These are phyloP conservation scores for Drosophila repleta DNA, from an alignment of 1,140 invertebrate species.

Conservation along the genomic window DNA sequence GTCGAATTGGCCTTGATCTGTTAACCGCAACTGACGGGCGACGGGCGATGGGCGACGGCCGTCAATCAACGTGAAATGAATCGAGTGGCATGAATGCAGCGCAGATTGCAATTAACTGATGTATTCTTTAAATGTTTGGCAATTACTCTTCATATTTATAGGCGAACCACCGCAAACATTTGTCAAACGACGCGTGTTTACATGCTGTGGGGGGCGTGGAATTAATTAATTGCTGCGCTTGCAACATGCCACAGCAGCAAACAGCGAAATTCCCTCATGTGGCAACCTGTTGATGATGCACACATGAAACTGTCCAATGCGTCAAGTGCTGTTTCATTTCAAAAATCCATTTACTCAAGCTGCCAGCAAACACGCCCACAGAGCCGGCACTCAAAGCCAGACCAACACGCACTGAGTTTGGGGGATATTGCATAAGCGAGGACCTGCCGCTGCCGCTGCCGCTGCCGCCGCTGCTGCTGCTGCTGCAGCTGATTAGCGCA, in stretches of 20 bases:
- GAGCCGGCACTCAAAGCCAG: not conserved
- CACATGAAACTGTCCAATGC: not conserved
- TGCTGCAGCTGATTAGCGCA: constrained; percentile 53
- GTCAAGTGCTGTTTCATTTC: constrained; percentile 1
- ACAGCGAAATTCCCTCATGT: constrained; percentile 39
- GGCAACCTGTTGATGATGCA: constrained; percentile 21
- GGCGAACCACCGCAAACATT: constrained; percentile 67
- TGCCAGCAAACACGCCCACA: constrained; percentile 18
- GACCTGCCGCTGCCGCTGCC: not conserved
- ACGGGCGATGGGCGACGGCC: not conserved
- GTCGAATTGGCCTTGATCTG: not conserved
- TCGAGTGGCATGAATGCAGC: constrained; percentile 45
- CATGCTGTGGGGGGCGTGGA: constrained; percentile 15
- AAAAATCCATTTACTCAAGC: constrained; percentile 17
- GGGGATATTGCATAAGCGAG: not conserved
- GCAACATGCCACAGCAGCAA: constrained; percentile 13
- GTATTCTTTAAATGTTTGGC: constrained; percentile 45
- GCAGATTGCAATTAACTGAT: constrained; percentile 63
- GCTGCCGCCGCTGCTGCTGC: constrained; percentile 19
- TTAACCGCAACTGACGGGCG: constrained; percentile 27
- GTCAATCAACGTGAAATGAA: constrained; percentile 71
- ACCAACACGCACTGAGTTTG: not conserved
- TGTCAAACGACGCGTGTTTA: constrained; percentile 48
- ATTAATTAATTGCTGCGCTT: constrained; percentile 65
- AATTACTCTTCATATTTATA: constrained; percentile 73